Base-by-base conservation (phyloP, 1,140 invertebrate species). In the Atta texana region DNA sequence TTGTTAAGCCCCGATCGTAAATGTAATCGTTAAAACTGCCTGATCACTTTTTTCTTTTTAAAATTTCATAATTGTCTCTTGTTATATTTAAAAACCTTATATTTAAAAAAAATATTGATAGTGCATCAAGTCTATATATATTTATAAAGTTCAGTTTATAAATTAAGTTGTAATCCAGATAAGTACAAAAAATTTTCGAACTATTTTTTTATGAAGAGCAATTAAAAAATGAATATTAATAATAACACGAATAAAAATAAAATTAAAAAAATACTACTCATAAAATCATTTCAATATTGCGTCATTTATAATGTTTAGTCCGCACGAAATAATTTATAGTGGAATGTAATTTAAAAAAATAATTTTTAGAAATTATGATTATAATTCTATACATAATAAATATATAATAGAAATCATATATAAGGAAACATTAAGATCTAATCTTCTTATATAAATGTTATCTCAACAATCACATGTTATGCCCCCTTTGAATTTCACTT, bases 361-460 rank as follows among this genome's bases (percentile, higher is more conserved):
- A 44, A 55, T 57, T 55, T 55, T 12, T 14, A 39, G 16, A 34
- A 72, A 71, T n/a, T 16, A 16, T 34, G 34, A 34, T 55, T 57
- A 57, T n/a, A 57, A 44, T 75, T 31, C 2, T 55, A 59, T 59
- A 16, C 6, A 57, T 34, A 16, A 57, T 59, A 59, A 59, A 59
- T 75, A 57, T n/a, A n/a, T 24, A 51, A 69, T 72, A 57, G n/a
- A 18, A 74, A 24, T 39, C 12, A 72, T 55, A 8, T 72, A 74
- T 21, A 55, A 74, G 18, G 12, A 34, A 74, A 12, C n/a, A 14
- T 75, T 57, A 59, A 39, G 53, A 59, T 75, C n/a, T 75, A 39
- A 44, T 74, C 28, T 55, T 55, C 18, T 72, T 57, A 2, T 34
- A 55, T 55, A n/a, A 64, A 5, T 31, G 5, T 0, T 39, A 64